A percentile compares a stretch with the other conserved stretches of the same genome.
These are phyloP conservation scores for Argyresthia goedartella DNA, from an alignment of 2,888 invertebrate genomes.

Conservation along the genomic window DNA sequence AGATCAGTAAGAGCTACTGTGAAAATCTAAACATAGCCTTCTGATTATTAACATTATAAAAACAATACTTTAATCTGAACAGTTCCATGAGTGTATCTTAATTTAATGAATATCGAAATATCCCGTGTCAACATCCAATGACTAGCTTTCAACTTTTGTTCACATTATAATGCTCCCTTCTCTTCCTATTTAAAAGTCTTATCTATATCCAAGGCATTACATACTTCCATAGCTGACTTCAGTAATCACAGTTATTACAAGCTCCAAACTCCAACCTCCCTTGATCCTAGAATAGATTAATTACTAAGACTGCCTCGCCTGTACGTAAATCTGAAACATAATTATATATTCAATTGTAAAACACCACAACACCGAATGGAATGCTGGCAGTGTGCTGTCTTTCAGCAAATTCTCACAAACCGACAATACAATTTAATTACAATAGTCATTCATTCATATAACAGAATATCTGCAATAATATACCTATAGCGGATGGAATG, in stretches of 20 bases:
- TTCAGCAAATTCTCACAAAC: too few species aligned
- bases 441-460: background rate
- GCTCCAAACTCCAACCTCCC: background rate
- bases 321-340: too few species aligned
- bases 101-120: background rate
- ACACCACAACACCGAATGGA: background rate
- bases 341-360: background rate
- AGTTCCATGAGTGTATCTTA: background rate
- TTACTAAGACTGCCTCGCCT: too few species aligned
- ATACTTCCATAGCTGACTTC: background rate
- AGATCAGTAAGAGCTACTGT: background rate
- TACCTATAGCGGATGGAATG: background rate
- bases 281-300: background rate
- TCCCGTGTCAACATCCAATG: conserved; percentile 18
- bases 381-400: background rate
- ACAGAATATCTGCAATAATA: background rate
- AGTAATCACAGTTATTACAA: conserved; percentile 1
- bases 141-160: conserved; percentile 39
- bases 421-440: too few species aligned
- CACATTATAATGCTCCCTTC: conserved; percentile 25
- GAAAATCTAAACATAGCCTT: background rate
- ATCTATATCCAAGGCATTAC: conserved; percentile 5
- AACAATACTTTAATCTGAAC: background rate
- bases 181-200: conserved; percentile 15
- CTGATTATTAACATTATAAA: background rate